Evolutionary conservation across 2,113 vertebrate genomes (phyloP).

Genomic region (Garra rufa): DNA sequence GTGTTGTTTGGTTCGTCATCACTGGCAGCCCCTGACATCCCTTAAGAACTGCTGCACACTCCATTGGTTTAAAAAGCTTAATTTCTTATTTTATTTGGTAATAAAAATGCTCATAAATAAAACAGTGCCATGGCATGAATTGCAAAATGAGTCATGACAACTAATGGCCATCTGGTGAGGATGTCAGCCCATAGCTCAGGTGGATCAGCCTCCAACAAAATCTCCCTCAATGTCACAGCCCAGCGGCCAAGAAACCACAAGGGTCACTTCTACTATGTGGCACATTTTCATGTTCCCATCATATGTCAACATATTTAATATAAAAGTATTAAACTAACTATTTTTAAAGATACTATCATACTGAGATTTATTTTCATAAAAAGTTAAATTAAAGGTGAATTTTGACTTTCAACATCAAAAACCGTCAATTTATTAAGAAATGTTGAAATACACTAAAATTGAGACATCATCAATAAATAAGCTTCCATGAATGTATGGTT

Average conservation of each 20-base stretch:
- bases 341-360: too few species aligned
- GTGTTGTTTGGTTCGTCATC: background rate
- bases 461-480: too few species aligned
- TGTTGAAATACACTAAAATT: too few species aligned
- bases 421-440: background rate
- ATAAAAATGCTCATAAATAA: conserved; percentile 32
- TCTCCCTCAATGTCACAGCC: conserved; percentile 9
- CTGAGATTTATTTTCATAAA: too few species aligned
- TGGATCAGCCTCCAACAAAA: conserved; percentile 9
- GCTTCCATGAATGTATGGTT: too few species aligned
- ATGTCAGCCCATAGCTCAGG: background rate
- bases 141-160: conserved; percentile 23
- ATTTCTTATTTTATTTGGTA: conserved; percentile 26
- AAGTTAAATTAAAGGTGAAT: too few species aligned
- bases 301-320: background rate
- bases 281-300: background rate
- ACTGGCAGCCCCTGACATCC: background rate
- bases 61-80: background rate
- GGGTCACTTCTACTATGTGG: background rate
- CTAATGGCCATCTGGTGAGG: conserved; percentile 30
- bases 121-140: conserved; percentile 6
- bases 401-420: background rate
- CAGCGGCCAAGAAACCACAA: too few species aligned
- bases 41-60: conserved; percentile 1
- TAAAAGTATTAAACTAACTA: background rate